Base-by-base conservation (phyloP, 1,140 invertebrate genomes). In the Cyclargus thomasi region DNA sequence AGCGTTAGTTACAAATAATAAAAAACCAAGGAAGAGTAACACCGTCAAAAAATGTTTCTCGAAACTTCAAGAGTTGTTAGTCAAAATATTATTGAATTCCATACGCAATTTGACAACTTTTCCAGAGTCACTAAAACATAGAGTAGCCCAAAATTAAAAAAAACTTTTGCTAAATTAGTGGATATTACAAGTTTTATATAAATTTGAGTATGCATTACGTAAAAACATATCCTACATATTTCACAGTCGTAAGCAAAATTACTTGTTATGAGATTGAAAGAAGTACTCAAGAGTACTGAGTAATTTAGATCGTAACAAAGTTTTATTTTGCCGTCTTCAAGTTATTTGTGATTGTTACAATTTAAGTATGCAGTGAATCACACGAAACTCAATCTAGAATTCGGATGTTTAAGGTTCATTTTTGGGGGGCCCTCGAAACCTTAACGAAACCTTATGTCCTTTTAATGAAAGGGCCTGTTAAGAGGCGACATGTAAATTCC, bases 401-500 rank as follows among this genome's bases (percentile, higher is more conserved):
- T 11, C 10, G 2, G 5, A 0, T 10, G 5, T 8, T 18, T 22
- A 59, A 59, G 20, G 17, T 59, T 5, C 18, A 20, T 22, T 59
- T 20, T 59, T 4, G 5, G 18, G 11, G 20, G 2, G 18, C 10
- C 20, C 5, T 10, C 1, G 11, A 59, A 20, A 20, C 55, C 20
- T 20, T 8, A 47, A 53, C 64, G 22, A 65, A 65, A 65, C 64
- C 64, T 55, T 65, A 47, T 65, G 53, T 17, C 47, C 47, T 21
- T 57, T 65, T 65, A 65, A 65, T 55, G 64, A 53, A 47, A 65
- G 64, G 47, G 47, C n/a, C 47, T 65, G 53, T 55, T 53, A 22
- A 65, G 63, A 53, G 57, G 65, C 57, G 65, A 67, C 65, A 67
- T 62, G 65, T 67, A 59, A 67, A 67, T 67, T 59, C 65, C 65